Evolutionary conservation across 2,113 vertebrate genomes (phyloP), one percentile per base, ranked within the genome.

Genomic region (Chionis minor): DNA sequence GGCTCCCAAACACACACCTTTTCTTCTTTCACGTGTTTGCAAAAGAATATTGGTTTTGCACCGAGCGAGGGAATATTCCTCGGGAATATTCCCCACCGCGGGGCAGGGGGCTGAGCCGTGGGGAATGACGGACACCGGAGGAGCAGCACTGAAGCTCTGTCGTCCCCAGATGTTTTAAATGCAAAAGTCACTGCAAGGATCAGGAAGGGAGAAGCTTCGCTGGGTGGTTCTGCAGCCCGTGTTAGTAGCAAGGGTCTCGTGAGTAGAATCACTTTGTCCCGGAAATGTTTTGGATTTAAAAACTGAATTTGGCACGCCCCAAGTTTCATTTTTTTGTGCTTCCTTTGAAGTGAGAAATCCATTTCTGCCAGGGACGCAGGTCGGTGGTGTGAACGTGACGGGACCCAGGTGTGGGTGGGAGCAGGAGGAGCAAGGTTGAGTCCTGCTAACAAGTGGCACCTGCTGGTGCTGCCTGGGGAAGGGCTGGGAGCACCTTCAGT

Each of bases 1-100:
- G 21, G 10, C 35, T 42, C 86, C 55, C 73, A 86, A 90, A 90
- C 89, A 94, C 92, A 62, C 96, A 95, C 92, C 92, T 82, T 61
- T 1, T 67, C 54, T 88, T 93, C 90, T 95, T 96, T n/a, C 33
- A 12, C 1, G 1, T 32, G 32, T 38, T 91, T 71, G n/a, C 35
- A 10, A 21, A 54, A 45, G 49, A 42, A 5, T n/a, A 10, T 15
- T 30, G 18, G 42, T 55, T 20, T 10, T 5, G 0, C 16, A 22
- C 32, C 33, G 70, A 62, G 44, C 2, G 16, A 56, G 55, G 8
- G 42, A 35, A 27, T 8, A 44, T 32, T 42, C 56, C 38, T 38
- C 9, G 38, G 38, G 38, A 38, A 38, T 38, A 38, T 38, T 38
- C 15, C 1, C 9, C 19, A 33, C 55, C 8, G 8, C 0, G 5